These are phyloP conservation scores for Apamea epomidion DNA, from an alignment of 2,888 invertebrate genomes.

Conservation along the genomic window DNA sequence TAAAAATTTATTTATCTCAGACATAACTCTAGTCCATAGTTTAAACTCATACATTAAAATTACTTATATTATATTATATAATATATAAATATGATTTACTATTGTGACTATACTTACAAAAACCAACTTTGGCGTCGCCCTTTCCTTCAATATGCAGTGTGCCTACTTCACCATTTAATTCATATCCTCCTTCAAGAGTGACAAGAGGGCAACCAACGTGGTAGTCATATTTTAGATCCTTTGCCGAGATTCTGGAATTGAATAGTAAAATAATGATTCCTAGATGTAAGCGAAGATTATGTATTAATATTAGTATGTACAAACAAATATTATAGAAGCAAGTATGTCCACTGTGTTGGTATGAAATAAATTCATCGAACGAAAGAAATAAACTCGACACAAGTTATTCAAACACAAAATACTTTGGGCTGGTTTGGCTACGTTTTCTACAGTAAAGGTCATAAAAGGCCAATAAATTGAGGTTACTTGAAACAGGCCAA, in stretches of 20 bases:
- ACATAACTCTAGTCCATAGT: no score
- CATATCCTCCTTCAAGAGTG: conserved; percentile 63
- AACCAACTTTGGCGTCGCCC: conserved; percentile 61
- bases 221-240: conserved; percentile 50
- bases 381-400: background rate
- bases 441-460: background rate
- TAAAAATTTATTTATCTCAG: no score
- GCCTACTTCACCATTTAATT: conserved; percentile 65
- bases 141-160: conserved; percentile 67
- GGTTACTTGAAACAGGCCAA: background rate
- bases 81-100: background rate
- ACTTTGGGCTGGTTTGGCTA: background rate
- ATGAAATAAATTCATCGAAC: background rate
- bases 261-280: background rate
- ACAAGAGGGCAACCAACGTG: conserved; percentile 61
- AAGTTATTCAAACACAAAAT: background rate
- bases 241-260: conserved; percentile 56
- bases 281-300: background rate
- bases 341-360: background rate
- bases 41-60: no score
- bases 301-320: background rate
- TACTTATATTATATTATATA: no score
- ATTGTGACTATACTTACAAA: conserved; percentile 60
- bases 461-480: background rate
- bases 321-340: background rate